Evolutionary conservation across 2,888 invertebrate species (phyloP).

Genomic region (Gymnocheta viridis): DNA sequence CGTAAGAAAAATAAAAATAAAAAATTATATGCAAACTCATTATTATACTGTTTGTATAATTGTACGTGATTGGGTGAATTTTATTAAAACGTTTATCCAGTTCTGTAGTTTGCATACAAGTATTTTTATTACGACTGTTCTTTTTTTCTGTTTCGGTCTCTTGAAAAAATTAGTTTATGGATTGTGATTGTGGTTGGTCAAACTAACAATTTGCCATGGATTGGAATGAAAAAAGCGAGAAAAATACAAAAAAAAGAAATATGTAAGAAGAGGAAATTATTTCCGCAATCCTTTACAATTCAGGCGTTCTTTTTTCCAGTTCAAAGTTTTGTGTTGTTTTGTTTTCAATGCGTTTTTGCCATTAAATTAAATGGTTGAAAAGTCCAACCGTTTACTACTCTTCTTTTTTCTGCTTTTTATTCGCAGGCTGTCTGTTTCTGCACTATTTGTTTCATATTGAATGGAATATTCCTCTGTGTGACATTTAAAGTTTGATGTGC

Average conservation of each 20-base stretch:
- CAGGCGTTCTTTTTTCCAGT: conserved; percentile 45
- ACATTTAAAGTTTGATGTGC: conserved; percentile 62
- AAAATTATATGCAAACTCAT: conserved; percentile 48
- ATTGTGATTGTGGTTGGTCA: conserved; percentile 47
- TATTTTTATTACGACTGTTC: not conserved
- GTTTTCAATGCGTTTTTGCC: conserved; percentile 64
- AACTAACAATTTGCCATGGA: conserved; percentile 56
- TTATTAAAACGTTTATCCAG: conserved; percentile 54
- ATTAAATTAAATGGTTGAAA: conserved; percentile 60
- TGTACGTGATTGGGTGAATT: conserved; percentile 4
- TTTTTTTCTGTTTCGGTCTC: not conserved
- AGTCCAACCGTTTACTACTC: conserved; percentile 51
- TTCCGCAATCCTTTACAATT: conserved; percentile 64
- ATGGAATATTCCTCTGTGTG: conserved; percentile 61
- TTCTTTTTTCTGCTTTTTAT: conserved; percentile 4
- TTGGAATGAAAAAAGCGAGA: not conserved
- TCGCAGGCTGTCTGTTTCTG: conserved; percentile 57
- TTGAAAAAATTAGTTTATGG: conserved; percentile 52
- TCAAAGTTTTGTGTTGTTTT: conserved; percentile 47
- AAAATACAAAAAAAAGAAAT: conserved; percentile 3
- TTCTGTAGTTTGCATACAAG: conserved; percentile 42
- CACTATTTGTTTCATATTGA: conserved; percentile 66
- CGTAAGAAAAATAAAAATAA: not conserved
- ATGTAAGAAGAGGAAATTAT: conserved; percentile 64
- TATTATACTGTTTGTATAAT: conserved; percentile 21